phyloP scores from a whole-genome alignment of 1,140 invertebrate species.

The Cyclargus thomasi region DNA sequence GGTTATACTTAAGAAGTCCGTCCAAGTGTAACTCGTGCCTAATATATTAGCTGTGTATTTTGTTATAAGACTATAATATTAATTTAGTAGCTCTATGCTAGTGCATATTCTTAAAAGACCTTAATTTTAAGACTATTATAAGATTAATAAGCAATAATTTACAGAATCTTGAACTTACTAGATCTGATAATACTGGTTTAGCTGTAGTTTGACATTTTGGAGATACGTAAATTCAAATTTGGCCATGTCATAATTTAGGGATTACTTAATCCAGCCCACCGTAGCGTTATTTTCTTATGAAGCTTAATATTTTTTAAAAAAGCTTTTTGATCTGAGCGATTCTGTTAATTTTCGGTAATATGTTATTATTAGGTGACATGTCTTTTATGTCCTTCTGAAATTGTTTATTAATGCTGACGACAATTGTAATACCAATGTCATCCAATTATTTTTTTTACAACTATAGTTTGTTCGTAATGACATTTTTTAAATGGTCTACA shows the following conservation, averaged over 20 bases:
- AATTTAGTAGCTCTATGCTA: background rate
- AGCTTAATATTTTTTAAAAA: background rate
- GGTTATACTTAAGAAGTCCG: background rate
- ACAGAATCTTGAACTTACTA: background rate
- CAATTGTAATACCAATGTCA: too few relatives aligned
- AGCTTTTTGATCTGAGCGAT: background rate
- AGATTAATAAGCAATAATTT: background rate
- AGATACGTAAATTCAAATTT: background rate
- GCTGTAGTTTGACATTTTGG: background rate
- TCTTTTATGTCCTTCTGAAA: too few relatives aligned
- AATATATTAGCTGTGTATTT: background rate
- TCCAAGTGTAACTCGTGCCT: background rate
- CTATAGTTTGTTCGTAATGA: too few relatives aligned
- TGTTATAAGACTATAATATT: background rate
- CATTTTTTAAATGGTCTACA: too few relatives aligned
- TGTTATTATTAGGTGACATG: too few relatives aligned
- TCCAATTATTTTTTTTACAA: too few relatives aligned
- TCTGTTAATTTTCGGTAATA: too few relatives aligned
- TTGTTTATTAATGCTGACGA: too few relatives aligned
- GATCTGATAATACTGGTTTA: background rate
- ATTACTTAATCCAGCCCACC: background rate
- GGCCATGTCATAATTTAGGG: background rate
- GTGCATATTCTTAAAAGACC: background rate
- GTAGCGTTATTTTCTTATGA: background rate
- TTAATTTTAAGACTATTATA: background rate